A percentile compares a stretch with the other conserved stretches of the same genome.
Evolutionary conservation across 2,888 invertebrate species (phyloP).

Genomic region (Zeuzera pyrina): DNA sequence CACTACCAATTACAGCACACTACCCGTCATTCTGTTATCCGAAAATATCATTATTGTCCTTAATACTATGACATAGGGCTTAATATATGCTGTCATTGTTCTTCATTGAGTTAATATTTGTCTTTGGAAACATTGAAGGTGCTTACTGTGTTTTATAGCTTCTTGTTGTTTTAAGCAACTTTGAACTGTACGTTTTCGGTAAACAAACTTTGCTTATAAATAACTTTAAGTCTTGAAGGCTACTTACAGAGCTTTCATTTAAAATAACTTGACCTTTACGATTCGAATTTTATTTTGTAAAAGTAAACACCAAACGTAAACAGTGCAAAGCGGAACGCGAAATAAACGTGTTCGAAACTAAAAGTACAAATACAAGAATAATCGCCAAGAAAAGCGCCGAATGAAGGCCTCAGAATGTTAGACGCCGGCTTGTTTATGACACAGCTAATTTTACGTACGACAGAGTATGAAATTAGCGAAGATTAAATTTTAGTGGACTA

Average conservation of each 20-base stretch:
- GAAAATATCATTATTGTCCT: not conserved
- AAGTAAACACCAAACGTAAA: not conserved
- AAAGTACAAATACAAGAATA: too few relatives aligned
- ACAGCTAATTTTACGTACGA: conserved; percentile 18
- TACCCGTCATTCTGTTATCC: not conserved
- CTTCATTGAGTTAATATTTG: too few relatives aligned
- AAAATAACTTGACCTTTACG: too few relatives aligned
- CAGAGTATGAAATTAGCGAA: conserved; percentile 7
- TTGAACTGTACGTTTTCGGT: too few relatives aligned
- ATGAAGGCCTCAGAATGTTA: conserved; percentile 14
- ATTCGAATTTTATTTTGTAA: not conserved
- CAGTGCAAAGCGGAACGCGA: not conserved
- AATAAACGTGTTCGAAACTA: not conserved
- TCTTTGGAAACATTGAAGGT: too few relatives aligned
- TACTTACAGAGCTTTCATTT: too few relatives aligned
- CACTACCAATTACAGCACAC: not conserved
- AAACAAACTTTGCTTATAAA: too few relatives aligned
- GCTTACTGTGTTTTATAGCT: too few relatives aligned
- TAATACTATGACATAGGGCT: not conserved
- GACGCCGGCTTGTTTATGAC: conserved; percentile 20
- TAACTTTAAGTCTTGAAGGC: too few relatives aligned
- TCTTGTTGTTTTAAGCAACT: too few relatives aligned
- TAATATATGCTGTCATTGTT: not conserved
- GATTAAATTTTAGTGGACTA: not conserved
- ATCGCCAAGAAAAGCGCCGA: too few relatives aligned